Evolutionary conservation across 2,888 invertebrate genomes (phyloP).

Genomic region (Meta bourneti): DNA sequence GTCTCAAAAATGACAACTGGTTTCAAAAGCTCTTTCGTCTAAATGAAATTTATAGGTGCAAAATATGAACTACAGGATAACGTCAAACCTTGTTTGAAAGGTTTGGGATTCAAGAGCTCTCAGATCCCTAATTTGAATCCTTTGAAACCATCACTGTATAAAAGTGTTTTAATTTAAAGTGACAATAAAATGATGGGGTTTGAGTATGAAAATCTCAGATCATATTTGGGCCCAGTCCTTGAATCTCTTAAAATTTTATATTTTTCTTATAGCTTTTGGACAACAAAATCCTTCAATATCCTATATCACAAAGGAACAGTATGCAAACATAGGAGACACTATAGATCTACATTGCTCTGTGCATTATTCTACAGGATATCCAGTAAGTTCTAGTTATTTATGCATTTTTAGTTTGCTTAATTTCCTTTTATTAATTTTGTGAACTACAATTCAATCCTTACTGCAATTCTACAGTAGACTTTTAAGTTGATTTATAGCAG

Average conservation of each 20-base stretch:
- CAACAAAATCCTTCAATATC: slow-evolving; percentile 81
- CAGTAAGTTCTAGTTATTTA: slow-evolving; percentile 81
- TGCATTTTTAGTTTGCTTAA: not conserved
- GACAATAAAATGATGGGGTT: no score
- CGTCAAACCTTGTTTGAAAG: no score
- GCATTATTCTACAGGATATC: slow-evolving; percentile 92
- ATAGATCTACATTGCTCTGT: slow-evolving; percentile 94
- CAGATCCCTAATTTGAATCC: no score
- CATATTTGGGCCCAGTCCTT: not conserved
- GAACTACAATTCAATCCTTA: not conserved
- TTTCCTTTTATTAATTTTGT: not conserved
- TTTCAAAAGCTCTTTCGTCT: no score
- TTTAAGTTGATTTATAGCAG: not conserved
- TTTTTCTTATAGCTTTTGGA: slow-evolving; percentile 52
- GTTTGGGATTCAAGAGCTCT: no score
- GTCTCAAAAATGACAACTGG: no score
- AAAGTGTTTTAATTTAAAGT: no score
- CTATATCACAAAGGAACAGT: slow-evolving; percentile 94
- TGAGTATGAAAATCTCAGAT: no score
- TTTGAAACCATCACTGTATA: no score
- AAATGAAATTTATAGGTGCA: no score
- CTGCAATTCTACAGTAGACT: not conserved
- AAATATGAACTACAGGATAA: no score
- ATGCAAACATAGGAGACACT: slow-evolving; percentile 93
- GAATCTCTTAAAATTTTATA: not conserved